phyloP scores from a whole-genome alignment of 2,797 vertebrate genomes.

The Tympanoctomys barrerae region DNA sequence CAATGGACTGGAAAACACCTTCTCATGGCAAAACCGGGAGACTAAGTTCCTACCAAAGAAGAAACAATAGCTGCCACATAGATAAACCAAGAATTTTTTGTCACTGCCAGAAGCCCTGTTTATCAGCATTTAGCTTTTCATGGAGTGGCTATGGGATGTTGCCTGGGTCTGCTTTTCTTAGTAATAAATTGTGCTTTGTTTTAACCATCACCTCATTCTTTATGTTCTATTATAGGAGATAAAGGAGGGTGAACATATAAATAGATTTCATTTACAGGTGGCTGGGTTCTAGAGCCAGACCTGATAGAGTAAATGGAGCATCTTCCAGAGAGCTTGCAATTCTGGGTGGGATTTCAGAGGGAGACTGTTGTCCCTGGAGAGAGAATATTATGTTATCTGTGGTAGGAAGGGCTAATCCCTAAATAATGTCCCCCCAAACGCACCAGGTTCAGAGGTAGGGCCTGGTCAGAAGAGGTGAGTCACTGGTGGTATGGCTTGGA shows the following conservation, averaged over 20 bases:
- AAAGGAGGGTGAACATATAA: background rate
- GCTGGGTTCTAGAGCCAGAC: background rate
- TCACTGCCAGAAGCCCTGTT: background rate
- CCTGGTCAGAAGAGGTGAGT: background rate
- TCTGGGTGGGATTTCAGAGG: background rate
- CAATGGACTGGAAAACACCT: background rate
- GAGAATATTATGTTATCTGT: background rate
- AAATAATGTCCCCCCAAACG: background rate
- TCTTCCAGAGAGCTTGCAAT: background rate
- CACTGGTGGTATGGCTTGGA: background rate
- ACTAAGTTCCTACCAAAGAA: background rate
- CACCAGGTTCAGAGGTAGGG: background rate
- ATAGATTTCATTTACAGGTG: background rate
- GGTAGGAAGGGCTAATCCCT: background rate
- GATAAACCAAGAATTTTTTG: background rate
- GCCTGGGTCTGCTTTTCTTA: background rate
- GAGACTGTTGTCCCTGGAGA: background rate
- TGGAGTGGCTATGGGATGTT: background rate
- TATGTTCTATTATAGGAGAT: background rate
- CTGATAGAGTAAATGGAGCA: background rate
- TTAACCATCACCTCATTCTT: background rate
- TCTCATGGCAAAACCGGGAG: background rate
- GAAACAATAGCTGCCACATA: background rate
- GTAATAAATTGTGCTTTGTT: background rate
- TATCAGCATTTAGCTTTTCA: background rate